Percentiles rank a stretch among this genome's conserved stretches.
These are phyloP conservation scores for Trisateles emortualis DNA, from an alignment of 2,888 invertebrate species.

Conservation along the genomic window DNA sequence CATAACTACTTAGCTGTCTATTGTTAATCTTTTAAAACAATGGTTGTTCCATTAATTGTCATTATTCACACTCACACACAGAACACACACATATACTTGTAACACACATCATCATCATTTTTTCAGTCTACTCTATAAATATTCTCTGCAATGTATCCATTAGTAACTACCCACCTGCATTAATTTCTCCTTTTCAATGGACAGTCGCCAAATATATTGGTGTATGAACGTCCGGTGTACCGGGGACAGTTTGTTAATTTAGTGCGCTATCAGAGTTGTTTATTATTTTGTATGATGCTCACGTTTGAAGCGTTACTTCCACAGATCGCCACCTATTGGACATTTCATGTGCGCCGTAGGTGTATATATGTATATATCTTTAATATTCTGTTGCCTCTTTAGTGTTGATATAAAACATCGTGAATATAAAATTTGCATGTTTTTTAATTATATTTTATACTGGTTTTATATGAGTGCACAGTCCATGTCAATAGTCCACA, in stretches of 20 bases:
- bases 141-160: conserved; percentile 31
- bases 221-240: conserved; percentile 28
- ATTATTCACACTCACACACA: conserved; percentile 4
- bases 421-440: too few species aligned
- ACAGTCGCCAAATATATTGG: conserved; percentile 53
- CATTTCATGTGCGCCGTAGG: conserved; percentile 12
- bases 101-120: not conserved
- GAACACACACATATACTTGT: not conserved
- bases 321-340: conserved; percentile 20
- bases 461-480: too few species aligned
- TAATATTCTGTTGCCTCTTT: conserved; percentile 23
- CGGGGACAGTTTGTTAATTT: conserved; percentile 35
- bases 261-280: conserved; percentile 33
- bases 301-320: conserved; percentile 22
- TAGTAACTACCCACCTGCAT: conserved; percentile 39
- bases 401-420: conserved; percentile 29
- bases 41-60: conserved; percentile 26
- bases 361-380: conserved; percentile 36
- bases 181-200: conserved; percentile 50
- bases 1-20: conserved; percentile 19
- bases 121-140: conserved; percentile 13
- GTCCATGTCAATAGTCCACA: too few species aligned
- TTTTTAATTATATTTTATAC: too few species aligned
- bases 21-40: conserved; percentile 42
- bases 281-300: conserved; percentile 28